Conservation (phyloP, 2,113 vertebrate species). For the Azemiops feae region DNA sequence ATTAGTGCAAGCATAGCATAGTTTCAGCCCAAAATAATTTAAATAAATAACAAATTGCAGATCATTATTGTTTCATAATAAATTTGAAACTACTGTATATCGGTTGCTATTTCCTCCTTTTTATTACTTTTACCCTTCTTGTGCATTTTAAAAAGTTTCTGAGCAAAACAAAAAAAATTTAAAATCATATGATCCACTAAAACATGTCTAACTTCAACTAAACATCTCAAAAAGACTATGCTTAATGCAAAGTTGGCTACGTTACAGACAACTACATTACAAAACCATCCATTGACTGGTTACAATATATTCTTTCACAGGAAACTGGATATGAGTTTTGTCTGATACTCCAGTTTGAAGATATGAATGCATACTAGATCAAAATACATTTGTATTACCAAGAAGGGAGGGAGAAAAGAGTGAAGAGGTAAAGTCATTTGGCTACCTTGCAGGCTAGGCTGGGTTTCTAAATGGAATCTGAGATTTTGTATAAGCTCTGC, state of each 20-base stretch:
- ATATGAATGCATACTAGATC: neutral
- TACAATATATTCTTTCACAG: conserved; percentile 12
- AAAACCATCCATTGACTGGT: conserved; percentile 49
- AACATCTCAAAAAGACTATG: conserved; percentile 57
- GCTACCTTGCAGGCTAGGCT: no score
- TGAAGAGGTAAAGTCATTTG: neutral
- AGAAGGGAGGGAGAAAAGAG: neutral
- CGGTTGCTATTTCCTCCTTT: neutral
- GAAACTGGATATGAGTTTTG: neutral
- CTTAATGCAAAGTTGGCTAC: conserved; percentile 52
- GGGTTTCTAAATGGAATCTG: neutral
- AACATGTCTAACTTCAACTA: conserved; percentile 52
- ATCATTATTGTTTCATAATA: conserved; percentile 5
- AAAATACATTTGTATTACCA: neutral
- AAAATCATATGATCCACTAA: conserved; percentile 45
- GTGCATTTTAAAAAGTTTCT: neutral
- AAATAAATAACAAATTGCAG: conserved; percentile 36
- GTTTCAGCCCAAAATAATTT: conserved; percentile 37
- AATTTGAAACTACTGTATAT: neutral
- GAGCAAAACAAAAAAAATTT: neutral
- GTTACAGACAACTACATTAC: conserved; percentile 28
- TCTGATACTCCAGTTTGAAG: neutral
- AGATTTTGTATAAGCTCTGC: neutral
- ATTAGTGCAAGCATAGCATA: neutral
- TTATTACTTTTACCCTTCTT: conserved; percentile 10